Evolutionary conservation across 2,113 vertebrate species (phyloP).

Genomic region (Psittacula cyanocephala): DNA sequence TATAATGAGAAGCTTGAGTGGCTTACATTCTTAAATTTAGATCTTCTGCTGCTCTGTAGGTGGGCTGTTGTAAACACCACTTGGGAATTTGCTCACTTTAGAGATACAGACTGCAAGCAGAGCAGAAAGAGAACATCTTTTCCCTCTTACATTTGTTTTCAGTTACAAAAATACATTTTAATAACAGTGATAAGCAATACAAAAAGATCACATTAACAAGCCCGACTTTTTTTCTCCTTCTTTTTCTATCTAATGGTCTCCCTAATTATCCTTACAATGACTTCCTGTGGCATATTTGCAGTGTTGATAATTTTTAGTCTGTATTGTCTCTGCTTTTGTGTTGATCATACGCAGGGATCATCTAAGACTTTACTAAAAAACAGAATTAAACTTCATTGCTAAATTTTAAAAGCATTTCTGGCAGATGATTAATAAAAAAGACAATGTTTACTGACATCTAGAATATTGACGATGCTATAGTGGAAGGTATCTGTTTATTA

Average conservation of each 20-base stretch:
- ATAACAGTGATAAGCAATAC: not conserved
- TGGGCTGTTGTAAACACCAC: not conserved
- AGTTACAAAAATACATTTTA: not conserved
- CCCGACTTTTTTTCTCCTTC: not conserved
- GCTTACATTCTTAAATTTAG: not conserved
- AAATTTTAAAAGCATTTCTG: slow-evolving; percentile 58
- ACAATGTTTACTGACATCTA: slow-evolving; percentile 56
- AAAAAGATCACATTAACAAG: not conserved
- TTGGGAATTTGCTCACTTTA: not conserved
- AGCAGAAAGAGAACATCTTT: not conserved
- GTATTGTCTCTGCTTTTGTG: not conserved
- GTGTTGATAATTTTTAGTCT: not conserved
- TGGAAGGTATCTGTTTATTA: slow-evolving; percentile 37
- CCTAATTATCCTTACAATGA: not conserved
- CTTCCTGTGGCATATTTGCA: not conserved
- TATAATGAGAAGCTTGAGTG: not conserved
- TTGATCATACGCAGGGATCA: not conserved
- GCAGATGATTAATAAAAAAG: slow-evolving; percentile 57
- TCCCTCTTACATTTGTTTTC: not conserved
- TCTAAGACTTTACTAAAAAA: not conserved
- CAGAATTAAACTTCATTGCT: not conserved
- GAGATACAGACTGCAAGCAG: not conserved
- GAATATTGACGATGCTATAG: slow-evolving; percentile 20
- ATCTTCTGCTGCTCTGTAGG: not conserved
- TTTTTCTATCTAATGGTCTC: not conserved